Evolutionary conservation across 2,113 vertebrate species (phyloP), one percentile per base, ranked within the genome.

Genomic region (Apaloderma vittatum): DNA sequence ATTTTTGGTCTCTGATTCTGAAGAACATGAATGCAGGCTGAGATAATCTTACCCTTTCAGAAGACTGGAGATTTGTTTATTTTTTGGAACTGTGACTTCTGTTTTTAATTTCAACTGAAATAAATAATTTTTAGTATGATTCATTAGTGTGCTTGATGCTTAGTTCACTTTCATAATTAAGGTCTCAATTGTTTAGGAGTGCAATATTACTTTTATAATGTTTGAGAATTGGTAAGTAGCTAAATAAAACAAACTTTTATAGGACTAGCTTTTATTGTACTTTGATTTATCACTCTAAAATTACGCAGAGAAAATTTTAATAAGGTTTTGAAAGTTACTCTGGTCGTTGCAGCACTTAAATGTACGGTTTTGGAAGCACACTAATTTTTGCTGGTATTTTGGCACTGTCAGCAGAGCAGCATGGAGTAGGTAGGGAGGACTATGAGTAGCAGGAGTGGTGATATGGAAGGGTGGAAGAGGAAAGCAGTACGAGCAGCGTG

Each of bases 121-220:
- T 45, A 46, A 70, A 43, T 51, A 4, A 46, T 32, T 68, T 73
- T 80, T 34, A 5, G 5, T 48, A 29, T 71, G 52, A 94, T 92
- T 86, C 16, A 46, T 95, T 92, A 68, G 5, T 65, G 29, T 72
- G 12, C 30, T 81, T 74, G 48, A 86, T 75, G 14, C 63, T 92
- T n/a, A 67, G 45, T 79, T 90, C 86, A 36, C 43, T 93, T 90
- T 92, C 67, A 20, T 95, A 92, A 83, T 94, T 80, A 96, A 92
- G 67, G 26, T 91, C 68, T 93, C 32, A 77, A 12, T 34, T 90
- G 20, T 72, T 93, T 63, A 81, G 37, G 46, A 81, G n/a, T 29
- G 36, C 40, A 68, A 7, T 86, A 88, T 54, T 88, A 66, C 68
- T 90, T 93, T 81, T 70, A 80, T 36, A 55, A 34, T 17, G 20